Evolutionary conservation across 2,888 invertebrate genomes (phyloP).

Genomic region (Lepidonotus clava): DNA sequence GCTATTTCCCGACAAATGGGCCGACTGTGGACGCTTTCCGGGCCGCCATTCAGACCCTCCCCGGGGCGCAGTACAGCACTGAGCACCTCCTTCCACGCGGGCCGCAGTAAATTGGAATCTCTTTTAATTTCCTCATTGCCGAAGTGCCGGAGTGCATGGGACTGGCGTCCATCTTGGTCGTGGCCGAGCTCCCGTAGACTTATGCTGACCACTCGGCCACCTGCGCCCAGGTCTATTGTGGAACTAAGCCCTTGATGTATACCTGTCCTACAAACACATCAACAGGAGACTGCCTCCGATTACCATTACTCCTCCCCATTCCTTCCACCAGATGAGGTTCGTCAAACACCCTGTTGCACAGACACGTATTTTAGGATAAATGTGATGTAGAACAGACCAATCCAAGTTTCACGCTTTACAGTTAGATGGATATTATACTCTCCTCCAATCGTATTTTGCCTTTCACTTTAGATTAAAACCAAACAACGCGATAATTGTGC

Average conservation of each 20-base stretch:
- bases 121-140: slow-evolving; percentile 34
- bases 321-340: no score
- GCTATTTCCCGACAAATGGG: background rate
- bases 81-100: background rate
- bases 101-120: background rate
- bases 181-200: no score
- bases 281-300: background rate
- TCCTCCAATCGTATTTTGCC: no score
- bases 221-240: background rate
- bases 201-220: no score
- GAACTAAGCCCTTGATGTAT: background rate
- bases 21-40: background rate
- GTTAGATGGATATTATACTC: no score
- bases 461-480: no score
- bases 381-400: no score
- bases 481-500: no score
- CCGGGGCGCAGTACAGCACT: background rate
- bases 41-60: background rate
- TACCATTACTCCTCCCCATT: background rate
- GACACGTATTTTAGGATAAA: no score
- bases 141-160: background rate
- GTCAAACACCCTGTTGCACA: no score
- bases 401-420: no score
- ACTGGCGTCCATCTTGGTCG: no score
- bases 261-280: background rate